A percentile compares a stretch with the other conserved stretches of the same genome.
phyloP scores from a whole-genome alignment of 2,113 vertebrate genomes.

The Rhinoptilus africanus region DNA sequence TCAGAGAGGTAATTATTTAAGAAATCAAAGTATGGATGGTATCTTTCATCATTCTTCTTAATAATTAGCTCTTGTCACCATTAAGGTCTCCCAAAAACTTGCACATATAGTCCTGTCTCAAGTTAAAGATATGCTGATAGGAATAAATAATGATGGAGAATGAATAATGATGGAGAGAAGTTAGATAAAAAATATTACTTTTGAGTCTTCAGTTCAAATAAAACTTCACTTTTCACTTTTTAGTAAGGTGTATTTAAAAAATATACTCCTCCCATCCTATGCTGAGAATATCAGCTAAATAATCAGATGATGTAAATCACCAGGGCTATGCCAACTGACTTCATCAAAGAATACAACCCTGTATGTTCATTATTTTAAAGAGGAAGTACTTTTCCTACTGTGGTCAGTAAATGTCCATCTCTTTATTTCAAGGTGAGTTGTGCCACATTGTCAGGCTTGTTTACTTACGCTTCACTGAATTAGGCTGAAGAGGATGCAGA shows the following conservation, averaged over 20 bases:
- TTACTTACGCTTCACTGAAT: conserved; percentile 36
- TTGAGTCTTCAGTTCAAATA: not conserved
- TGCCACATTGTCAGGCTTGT: conserved; percentile 7
- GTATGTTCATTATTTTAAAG: not conserved
- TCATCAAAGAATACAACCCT: not conserved
- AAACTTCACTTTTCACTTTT: not conserved
- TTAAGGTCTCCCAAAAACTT: not conserved
- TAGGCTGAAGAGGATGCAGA: not conserved
- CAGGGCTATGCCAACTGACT: accelerated
- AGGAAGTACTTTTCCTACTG: not conserved
- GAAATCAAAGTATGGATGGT: not conserved
- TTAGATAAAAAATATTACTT: not conserved
- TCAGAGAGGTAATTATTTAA: not conserved
- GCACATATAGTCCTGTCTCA: not conserved
- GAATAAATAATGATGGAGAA: not conserved
- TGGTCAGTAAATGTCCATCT: conserved; percentile 13
- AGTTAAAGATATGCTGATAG: not conserved
- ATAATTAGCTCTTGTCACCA: not conserved
- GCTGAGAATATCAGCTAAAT: not conserved
- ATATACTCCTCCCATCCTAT: not conserved
- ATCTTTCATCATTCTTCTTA: not conserved
- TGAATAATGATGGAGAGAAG: not conserved
- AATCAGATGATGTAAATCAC: not conserved
- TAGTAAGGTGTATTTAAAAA: not conserved
- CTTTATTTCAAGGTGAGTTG: conserved; percentile 35